Conservation (phyloP, 2,113 vertebrate species). For the Mus spicilegus region DNA sequence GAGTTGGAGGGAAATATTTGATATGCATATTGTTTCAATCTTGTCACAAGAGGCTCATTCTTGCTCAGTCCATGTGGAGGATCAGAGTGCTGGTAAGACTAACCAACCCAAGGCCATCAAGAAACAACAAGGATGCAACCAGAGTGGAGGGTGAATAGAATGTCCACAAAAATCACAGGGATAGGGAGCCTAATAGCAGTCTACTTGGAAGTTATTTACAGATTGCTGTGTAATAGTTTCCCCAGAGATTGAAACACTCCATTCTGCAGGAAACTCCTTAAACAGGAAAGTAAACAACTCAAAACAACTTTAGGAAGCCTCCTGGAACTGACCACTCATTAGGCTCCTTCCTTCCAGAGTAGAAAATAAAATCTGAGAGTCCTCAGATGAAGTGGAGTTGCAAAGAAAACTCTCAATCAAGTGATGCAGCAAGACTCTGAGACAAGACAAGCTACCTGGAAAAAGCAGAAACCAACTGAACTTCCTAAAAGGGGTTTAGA, state of each 20-base stretch:
- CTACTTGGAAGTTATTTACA: not conserved
- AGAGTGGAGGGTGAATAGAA: not conserved
- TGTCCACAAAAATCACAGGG: not conserved
- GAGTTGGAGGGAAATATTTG: not conserved
- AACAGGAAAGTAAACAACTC: not conserved
- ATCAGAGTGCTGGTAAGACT: not conserved
- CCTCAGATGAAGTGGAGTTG: not conserved
- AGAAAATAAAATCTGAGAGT: not conserved
- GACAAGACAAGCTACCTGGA: not conserved
- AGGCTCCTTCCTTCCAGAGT: not conserved
- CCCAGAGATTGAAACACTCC: not conserved
- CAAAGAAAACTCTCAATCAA: not conserved
- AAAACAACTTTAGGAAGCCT: not conserved
- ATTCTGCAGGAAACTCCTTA: not conserved
- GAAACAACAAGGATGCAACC: not conserved
- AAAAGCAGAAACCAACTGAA: not conserved
- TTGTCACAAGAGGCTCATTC: not conserved
- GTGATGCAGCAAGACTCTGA: not conserved
- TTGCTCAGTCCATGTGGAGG: not conserved
- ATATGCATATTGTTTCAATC: not conserved
- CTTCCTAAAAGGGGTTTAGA: not conserved
- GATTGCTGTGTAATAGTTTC: not conserved
- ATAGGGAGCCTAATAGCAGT: not conserved
- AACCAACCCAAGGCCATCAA: not conserved
- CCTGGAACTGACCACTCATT: not conserved